Evolutionary conservation across 2,797 vertebrate genomes (phyloP), one percentile per base, ranked within the genome.

Genomic region (Coregonus suidteri): DNA sequence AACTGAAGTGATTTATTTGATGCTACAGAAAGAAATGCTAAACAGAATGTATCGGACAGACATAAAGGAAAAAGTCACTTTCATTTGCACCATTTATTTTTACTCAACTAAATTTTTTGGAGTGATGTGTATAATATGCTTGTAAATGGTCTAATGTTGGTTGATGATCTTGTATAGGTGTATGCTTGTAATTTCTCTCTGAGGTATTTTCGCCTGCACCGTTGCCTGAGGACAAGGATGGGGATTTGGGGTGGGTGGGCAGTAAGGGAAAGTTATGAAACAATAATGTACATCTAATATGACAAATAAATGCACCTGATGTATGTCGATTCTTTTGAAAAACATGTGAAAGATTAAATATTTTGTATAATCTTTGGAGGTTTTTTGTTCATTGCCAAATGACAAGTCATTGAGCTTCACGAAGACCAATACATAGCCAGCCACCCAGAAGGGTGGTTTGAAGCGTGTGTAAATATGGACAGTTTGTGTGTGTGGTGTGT

Each of bases 1-100:
- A 94, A 94, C 92, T 91, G 94, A 94, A 95, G 92, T 92, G 89
- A 93, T 89, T 47, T 47, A 47, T 90, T 88, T 84, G 41, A 47
- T 9, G 0, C 7, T 89, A 87, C 87, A 85, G 62, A 83, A 87
- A 73, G 83, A 88, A 66, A 88, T 84, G 47, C 80, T 81, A 41
- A 62, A 70, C 64, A 37, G 90, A 94, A 93, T 93, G 91, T 93
- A 93, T 78, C 77, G 86, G 41, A 90, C 53, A 59, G 83, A 53
- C 80, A 76, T 79, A 85, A 90, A 84, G 71, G 56, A 73, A 76
- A 85, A 85, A 87, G 84, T 85, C 89, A 92, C 91, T 90, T 93
- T 94, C 84, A 90, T 92, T 93, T 92, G 89, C 91, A 90, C 86
- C 20, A 83, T 83, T 88, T 89, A 77, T 78, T 88, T 86, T 90